These are phyloP conservation scores for Lymantria dispar DNA, from an alignment of 2,888 invertebrate species.

Conservation along the genomic window DNA sequence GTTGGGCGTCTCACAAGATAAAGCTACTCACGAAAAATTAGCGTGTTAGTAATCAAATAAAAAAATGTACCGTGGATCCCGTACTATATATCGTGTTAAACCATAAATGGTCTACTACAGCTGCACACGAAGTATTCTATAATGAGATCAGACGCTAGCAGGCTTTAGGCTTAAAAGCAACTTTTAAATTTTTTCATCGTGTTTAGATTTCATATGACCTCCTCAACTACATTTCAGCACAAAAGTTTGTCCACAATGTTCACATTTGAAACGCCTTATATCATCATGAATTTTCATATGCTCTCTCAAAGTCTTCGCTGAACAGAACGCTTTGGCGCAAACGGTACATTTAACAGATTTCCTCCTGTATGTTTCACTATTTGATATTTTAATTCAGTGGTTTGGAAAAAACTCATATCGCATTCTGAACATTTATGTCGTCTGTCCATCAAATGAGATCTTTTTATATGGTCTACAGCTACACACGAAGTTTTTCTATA, in stretches of 20 bases:
- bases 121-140: too few relatives aligned
- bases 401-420: slow-evolving; percentile 51
- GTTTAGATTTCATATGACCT: slow-evolving; percentile 39
- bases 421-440: slow-evolving; percentile 52
- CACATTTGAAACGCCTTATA: slow-evolving; percentile 39
- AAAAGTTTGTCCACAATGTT: slow-evolving; percentile 38
- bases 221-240: slow-evolving; percentile 44
- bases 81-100: too few relatives aligned
- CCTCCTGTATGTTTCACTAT: slow-evolving; percentile 44
- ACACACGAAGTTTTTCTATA: too few relatives aligned
- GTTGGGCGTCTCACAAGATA: too few relatives aligned
- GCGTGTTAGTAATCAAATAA: too few relatives aligned
- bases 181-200: slow-evolving; percentile 7
- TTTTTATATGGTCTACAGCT: slow-evolving; percentile 57
- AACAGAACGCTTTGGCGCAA: slow-evolving; percentile 45
- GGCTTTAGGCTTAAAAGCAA: too few relatives aligned
- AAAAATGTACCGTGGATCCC: too few relatives aligned
- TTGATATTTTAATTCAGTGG: slow-evolving; percentile 41
- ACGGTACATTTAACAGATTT: slow-evolving; percentile 45
- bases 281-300: slow-evolving; percentile 51
- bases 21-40: too few relatives aligned
- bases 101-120: too few relatives aligned
- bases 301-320: slow-evolving; percentile 41
- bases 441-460: slow-evolving; percentile 57
- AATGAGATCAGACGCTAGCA: too few relatives aligned